phyloP scores from a whole-genome alignment of 2,888 invertebrate genomes.

The Clistopyga incitator region DNA sequence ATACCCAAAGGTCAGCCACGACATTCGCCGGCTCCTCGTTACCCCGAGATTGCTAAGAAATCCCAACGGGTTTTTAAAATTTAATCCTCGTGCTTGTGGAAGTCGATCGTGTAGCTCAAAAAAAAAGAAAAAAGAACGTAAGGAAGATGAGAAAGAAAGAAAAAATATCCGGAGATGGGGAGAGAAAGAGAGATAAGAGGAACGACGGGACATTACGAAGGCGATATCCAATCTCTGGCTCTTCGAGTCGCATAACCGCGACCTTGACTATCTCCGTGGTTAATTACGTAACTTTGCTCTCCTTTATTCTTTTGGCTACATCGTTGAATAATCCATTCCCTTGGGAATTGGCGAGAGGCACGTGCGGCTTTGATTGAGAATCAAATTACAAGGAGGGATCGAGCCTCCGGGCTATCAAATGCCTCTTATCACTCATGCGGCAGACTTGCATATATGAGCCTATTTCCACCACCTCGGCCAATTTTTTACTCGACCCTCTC shows the following conservation, averaged over 20 bases:
- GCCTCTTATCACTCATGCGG: neutral
- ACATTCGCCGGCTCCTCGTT: slow-evolving; percentile 14
- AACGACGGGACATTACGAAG: neutral
- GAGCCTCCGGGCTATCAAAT: neutral
- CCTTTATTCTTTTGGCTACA: neutral
- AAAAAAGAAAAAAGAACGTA: neutral
- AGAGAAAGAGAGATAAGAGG: slow-evolving; percentile 8
- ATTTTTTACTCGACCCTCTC: too few relatives aligned
- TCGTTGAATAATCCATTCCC: neutral
- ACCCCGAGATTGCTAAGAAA: slow-evolving; percentile 25
- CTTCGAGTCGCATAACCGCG: neutral
- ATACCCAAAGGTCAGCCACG: slow-evolving; percentile 32
- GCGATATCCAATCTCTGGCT: neutral
- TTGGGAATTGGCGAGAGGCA: neutral
- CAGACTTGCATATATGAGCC: too few relatives aligned
- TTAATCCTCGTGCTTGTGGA: slow-evolving; percentile 14
- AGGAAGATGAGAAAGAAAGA: neutral
- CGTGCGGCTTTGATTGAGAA: neutral
- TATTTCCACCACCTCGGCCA: too few relatives aligned
- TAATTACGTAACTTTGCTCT: slow-evolving; percentile 19
- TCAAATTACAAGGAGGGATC: neutral
- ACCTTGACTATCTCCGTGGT: slow-evolving; percentile 20
- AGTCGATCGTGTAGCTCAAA: slow-evolving; percentile 35
- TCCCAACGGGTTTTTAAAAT: slow-evolving; percentile 46
- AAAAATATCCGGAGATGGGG: neutral